Percentiles rank a stretch among this genome's conserved stretches.
Conservation (phyloP, 1,140 invertebrate genomes). For the Drosophila bocqueti region DNA sequence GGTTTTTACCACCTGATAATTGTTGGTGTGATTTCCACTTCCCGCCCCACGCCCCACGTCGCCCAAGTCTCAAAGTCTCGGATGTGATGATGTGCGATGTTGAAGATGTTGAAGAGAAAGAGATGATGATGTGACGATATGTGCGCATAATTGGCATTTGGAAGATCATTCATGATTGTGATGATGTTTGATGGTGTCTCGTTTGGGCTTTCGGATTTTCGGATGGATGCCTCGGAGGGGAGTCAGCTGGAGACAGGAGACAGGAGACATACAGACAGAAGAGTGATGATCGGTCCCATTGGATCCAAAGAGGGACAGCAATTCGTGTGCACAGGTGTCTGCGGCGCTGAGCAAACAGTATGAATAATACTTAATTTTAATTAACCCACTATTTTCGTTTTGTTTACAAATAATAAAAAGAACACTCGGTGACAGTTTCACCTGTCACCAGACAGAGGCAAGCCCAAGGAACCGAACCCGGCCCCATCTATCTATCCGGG, state of each 20-base stretch:
- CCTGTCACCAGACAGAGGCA: constrained; percentile 61
- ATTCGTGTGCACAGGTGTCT: constrained; percentile 70
- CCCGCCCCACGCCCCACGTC: constrained; percentile 70
- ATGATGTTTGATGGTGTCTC: constrained; percentile 52
- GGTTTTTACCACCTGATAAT: constrained; percentile 76
- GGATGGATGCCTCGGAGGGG: constrained; percentile 38
- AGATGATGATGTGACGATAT: constrained; percentile 45
- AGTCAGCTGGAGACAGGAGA: constrained; percentile 5
- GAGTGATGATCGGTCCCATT: constrained; percentile 30
- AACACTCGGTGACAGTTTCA: constrained; percentile 31
- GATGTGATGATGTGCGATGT: constrained; percentile 49
- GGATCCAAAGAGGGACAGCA: constrained; percentile 42
- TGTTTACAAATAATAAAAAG: constrained; percentile 59
- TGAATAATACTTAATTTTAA: constrained; percentile 83
- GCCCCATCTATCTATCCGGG: constrained; percentile 4
- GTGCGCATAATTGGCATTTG: constrained; percentile 38
- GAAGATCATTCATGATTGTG: constrained; percentile 43
- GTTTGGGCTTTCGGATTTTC: constrained; percentile 39
- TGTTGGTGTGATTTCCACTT: constrained; percentile 82
- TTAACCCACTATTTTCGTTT: constrained; percentile 77
- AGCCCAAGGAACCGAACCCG: constrained; percentile 43
- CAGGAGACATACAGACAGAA: constrained; percentile 19
- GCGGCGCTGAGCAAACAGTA: constrained; percentile 81
- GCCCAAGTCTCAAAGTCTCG: constrained; percentile 32
- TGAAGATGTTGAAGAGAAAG: constrained; percentile 31